These are phyloP conservation scores for Anomalospiza imberbis DNA, from an alignment of 2,797 vertebrate genomes.

Conservation along the genomic window DNA sequence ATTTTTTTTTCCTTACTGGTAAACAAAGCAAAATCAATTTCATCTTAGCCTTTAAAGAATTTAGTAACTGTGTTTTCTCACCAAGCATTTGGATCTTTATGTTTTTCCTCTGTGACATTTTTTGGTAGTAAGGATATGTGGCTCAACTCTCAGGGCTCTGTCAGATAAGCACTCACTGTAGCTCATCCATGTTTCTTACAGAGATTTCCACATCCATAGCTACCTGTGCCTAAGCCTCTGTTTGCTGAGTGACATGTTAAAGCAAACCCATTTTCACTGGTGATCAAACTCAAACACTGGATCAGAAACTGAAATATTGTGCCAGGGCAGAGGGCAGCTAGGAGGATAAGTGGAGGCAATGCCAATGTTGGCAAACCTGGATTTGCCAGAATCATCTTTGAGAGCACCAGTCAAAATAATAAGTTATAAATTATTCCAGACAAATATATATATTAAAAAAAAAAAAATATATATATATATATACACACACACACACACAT, in stretches of 20 bases:
- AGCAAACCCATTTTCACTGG: not conserved
- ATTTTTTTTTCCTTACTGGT: not conserved
- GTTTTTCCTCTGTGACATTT: not conserved
- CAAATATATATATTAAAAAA: too few species aligned
- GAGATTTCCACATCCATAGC: not conserved
- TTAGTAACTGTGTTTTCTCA: not conserved
- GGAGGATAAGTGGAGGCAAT: not conserved
- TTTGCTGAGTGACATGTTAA: not conserved
- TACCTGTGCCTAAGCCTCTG: not conserved
- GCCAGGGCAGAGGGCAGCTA: not conserved
- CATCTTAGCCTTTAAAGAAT: conserved; percentile 8
- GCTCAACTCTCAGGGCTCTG: not conserved
- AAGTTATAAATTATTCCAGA: not conserved
- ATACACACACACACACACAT: not conserved
- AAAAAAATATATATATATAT: too few species aligned
- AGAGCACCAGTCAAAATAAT: not conserved
- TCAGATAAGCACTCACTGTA: not conserved
- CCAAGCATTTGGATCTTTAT: not conserved
- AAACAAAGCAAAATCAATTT: conserved; percentile 35
- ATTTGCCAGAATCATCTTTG: not conserved
- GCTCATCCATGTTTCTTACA: not conserved
- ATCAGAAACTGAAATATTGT: not conserved
- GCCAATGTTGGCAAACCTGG: not conserved
- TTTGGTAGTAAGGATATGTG: not conserved
- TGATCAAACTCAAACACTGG: not conserved